Conservation (phyloP, 1,140 invertebrate genomes). For the Bombus fervidus region DNA sequence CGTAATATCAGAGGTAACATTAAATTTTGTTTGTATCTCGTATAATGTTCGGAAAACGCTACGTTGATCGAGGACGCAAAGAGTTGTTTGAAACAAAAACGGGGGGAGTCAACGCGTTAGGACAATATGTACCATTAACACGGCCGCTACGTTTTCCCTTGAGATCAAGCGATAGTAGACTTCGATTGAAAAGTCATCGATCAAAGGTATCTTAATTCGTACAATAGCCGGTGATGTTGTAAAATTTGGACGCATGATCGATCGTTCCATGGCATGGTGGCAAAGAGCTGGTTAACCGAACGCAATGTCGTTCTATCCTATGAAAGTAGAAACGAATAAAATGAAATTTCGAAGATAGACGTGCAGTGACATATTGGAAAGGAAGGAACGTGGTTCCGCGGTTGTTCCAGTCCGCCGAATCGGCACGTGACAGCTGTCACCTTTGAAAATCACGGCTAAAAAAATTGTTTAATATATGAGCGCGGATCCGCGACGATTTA, state of each 20-base stretch:
- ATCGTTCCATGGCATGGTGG: conserved; percentile 52
- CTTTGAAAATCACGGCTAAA: conserved; percentile 77
- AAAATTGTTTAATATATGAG: conserved; percentile 70
- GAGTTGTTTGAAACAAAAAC: neutral
- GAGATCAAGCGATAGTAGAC: conserved; percentile 58
- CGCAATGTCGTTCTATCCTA: neutral
- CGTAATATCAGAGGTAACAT: too few relatives aligned
- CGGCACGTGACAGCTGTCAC: conserved; percentile 77
- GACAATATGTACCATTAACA: neutral
- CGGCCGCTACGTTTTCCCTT: neutral
- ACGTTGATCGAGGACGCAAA: neutral
- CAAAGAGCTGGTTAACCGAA: conserved; percentile 23
- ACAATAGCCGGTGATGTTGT: conserved; percentile 66
- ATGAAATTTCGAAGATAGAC: neutral
- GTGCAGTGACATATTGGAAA: neutral
- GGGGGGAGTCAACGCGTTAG: neutral
- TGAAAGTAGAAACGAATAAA: neutral
- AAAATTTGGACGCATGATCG: conserved; percentile 75
- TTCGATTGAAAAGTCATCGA: conserved; percentile 78
- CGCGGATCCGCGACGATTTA: conserved; percentile 52
- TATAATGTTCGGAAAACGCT: neutral
- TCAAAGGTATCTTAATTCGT: conserved; percentile 70
- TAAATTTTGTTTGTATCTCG: neutral
- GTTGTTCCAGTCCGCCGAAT: conserved; percentile 77
- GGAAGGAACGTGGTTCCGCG: conserved; percentile 25